Base-by-base conservation (phyloP, 2,888 invertebrate genomes). In the Peribatodes rhomboidaria region DNA sequence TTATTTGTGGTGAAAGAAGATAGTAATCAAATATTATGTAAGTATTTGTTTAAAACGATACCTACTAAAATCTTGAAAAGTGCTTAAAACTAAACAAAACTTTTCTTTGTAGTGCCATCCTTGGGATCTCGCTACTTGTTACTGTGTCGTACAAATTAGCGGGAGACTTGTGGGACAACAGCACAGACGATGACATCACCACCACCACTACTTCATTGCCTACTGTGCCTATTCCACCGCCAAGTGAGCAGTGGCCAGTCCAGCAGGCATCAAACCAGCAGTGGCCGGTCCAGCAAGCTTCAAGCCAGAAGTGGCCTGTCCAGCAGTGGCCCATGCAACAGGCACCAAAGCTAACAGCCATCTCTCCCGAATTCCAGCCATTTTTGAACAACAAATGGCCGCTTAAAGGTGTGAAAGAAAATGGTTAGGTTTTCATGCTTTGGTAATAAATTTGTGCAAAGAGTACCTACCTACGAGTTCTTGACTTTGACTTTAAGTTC, bases 91-190 rank as follows among this genome's bases (percentile, higher is more conserved):
- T 13, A 6, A 39, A 42, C 20, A 68, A 47, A 2, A n/a, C 20
- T 22, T 14, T 47, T 53, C 1, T 44, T 68, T 55, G 1, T 86
- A 95, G 95, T 71, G 82, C 90, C n/a, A 72, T 94, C 4, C 90
- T 95, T 39, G 85, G 90, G 3, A 87, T 94, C 71, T 88, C 92
- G 0, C 75, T 95, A 13, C 85, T 95, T 42, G 90, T 94, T 44
- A 91, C 94, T 0, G 83, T 95, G 6, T 94, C 94, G 3, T 95
- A 94, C 82, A 90, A 90, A 74, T 79, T 94, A 39, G 85, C 80
- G 39, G 71, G 79, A 7, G 76, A 77, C 18, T 53, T 76, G n/a
- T 76, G 71, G 31, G 68, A 74, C 42, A 78, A 79, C 14, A 42
- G 31, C 46, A 65, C 68, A 11, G 79, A 78, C 52, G 79, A 69